These are phyloP conservation scores for Melipona bicolor DNA, from an alignment of 2,888 invertebrate species.

Conservation along the genomic window DNA sequence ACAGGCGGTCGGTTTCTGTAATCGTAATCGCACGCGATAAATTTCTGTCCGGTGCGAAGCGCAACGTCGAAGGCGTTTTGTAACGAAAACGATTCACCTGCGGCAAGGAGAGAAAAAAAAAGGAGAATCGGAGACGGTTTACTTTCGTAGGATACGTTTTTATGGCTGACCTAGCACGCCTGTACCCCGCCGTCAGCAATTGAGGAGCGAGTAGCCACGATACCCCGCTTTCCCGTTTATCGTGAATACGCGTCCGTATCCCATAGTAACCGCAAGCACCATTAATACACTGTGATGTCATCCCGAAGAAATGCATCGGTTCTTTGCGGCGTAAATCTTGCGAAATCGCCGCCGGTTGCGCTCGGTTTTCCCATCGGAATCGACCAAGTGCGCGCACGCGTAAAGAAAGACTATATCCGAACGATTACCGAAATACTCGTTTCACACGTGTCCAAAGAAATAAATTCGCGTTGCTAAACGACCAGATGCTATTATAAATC, in stretches of 20 bases:
- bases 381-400: not conserved
- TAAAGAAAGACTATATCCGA: not conserved
- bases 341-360: slow-evolving; percentile 32
- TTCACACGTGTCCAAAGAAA: not conserved
- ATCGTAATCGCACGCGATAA: not conserved
- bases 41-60: not conserved
- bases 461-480: not conserved
- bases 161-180: not conserved
- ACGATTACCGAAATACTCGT: not conserved
- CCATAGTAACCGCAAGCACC: slow-evolving; percentile 59
- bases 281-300: slow-evolving; percentile 71
- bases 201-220: not conserved
- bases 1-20: not conserved
- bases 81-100: not conserved
- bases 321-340: slow-evolving; percentile 60
- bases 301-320: slow-evolving; percentile 61
- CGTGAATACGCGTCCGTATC: slow-evolving; percentile 23
- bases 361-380: slow-evolving; percentile 30
- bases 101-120: too few species aligned
- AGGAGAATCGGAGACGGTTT: not conserved
- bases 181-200: slow-evolving; percentile 7
- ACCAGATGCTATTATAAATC: slow-evolving; percentile 4
- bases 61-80: not conserved
- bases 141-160: not conserved
- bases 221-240: slow-evolving; percentile 26